These are phyloP conservation scores for Boloria euphrosyne DNA, from an alignment of 2,888 invertebrate genomes.

Conservation along the genomic window DNA sequence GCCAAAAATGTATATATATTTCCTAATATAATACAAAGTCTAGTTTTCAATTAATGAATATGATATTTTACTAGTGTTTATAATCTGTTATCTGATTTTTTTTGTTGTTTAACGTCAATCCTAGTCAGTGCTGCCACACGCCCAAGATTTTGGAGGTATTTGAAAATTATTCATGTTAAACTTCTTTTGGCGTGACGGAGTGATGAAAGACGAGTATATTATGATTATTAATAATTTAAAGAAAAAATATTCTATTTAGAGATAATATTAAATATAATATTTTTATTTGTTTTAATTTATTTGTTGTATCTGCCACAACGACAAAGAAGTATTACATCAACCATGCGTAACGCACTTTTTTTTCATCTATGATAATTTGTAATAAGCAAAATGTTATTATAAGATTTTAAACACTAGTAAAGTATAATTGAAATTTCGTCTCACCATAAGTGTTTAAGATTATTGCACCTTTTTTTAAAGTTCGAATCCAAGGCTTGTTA, in stretches of 20 bases:
- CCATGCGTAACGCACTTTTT: too few species aligned
- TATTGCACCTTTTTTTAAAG: conserved; percentile 16
- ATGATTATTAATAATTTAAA: too few species aligned
- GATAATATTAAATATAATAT: too few species aligned
- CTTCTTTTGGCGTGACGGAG: too few species aligned
- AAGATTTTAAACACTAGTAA: conserved; percentile 11
- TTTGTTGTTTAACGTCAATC: not conserved
- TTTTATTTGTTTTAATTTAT: too few species aligned
- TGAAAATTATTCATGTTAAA: too few species aligned
- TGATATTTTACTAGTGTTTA: conserved; percentile 43
- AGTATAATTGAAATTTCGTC: conserved; percentile 9
- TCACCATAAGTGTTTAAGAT: conserved; percentile 23
- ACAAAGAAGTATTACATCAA: too few species aligned
- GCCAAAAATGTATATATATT: conserved; percentile 74
- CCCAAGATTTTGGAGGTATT: not conserved
- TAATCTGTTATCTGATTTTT: not conserved
- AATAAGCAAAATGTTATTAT: too few species aligned
- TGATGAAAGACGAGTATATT: too few species aligned
- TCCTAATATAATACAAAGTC: conserved; percentile 46
- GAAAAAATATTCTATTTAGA: too few species aligned
- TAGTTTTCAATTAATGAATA: conserved; percentile 47
- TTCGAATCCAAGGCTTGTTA: conserved; percentile 9
- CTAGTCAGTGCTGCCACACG: not conserved
- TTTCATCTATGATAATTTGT: too few species aligned
- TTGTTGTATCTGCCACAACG: too few species aligned